Percentiles rank a stretch among this genome's conserved stretches.
Evolutionary conservation across 2,113 vertebrate species (phyloP).

Genomic region (Notothenia coriiceps): DNA sequence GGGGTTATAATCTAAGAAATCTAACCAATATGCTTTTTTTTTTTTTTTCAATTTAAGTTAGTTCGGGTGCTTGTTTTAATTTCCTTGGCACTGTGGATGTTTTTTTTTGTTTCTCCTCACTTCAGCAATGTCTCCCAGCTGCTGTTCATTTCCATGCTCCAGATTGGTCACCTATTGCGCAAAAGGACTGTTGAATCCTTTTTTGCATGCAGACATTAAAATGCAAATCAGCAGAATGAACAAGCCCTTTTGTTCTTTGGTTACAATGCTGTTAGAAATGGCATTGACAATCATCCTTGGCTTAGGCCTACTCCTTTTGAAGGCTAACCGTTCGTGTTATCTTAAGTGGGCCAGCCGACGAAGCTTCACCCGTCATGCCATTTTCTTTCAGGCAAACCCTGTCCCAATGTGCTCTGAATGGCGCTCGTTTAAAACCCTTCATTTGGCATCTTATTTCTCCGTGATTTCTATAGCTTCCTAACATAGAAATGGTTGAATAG

Average conservation of each 20-base stretch:
- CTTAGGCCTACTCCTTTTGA: slow-evolving; percentile 7
- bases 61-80: slow-evolving; percentile 18
- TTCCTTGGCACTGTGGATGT: not conserved
- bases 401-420: not conserved
- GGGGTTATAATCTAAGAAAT: slow-evolving; percentile 55
- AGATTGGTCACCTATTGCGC: not conserved
- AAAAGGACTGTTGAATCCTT: not conserved
- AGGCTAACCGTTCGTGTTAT: slow-evolving; percentile 18
- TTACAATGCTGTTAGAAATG: not conserved
- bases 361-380: not conserved
- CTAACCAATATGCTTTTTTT: slow-evolving; percentile 51
- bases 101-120: slow-evolving; percentile 11
- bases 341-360: slow-evolving; percentile 31
- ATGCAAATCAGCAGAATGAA: not conserved
- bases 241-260: not conserved
- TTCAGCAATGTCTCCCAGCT: slow-evolving; percentile 9
- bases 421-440: slow-evolving; percentile 16
- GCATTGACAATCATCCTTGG: not conserved
- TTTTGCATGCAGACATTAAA: slow-evolving; percentile 9
- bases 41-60: slow-evolving; percentile 21
- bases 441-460: slow-evolving; percentile 15
- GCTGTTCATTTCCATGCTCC: slow-evolving; percentile 35
- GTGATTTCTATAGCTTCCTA: slow-evolving; percentile 10
- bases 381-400: not conserved
- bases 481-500: slow-evolving; percentile 4